Conservation (phyloP, 2,113 vertebrate genomes). For the Ageneiosus marmoratus region DNA sequence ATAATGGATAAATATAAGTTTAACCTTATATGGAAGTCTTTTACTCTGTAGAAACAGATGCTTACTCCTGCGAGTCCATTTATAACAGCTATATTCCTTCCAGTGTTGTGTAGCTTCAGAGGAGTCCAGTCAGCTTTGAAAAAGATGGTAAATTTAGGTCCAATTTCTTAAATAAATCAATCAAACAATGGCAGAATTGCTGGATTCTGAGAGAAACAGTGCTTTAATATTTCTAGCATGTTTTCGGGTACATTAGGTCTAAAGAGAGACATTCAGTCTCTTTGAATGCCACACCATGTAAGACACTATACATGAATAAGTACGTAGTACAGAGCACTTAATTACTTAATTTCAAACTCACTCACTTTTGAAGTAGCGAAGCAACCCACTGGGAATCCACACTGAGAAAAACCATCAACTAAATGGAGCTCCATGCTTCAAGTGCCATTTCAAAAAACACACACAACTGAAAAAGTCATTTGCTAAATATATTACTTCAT, state of each 20-base stretch:
- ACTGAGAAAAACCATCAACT: conserved; percentile 46
- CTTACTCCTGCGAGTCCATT: not conserved
- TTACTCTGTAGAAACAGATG: no score
- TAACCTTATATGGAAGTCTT: not conserved
- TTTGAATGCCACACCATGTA: not conserved
- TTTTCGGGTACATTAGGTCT: not conserved
- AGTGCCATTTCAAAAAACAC: conserved; percentile 50
- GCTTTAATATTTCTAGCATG: not conserved
- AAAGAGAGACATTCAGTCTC: not conserved
- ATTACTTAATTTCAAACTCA: conserved; percentile 16
- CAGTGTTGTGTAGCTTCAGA: not conserved
- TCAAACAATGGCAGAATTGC: not conserved
- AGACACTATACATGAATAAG: not conserved
- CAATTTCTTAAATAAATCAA: not conserved
- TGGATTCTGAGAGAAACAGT: not conserved
- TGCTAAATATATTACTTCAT: conserved; percentile 56
- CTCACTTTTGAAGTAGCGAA: conserved; percentile 26
- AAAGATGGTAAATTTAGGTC: not conserved
- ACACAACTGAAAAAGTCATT: conserved; percentile 28
- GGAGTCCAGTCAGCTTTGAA: not conserved
- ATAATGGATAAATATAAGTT: no score
- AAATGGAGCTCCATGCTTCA: conserved; percentile 53
- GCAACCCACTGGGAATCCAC: conserved; percentile 28
- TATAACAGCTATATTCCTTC: not conserved
- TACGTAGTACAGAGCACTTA: not conserved